Evolutionary conservation across 2,113 vertebrate species (phyloP).

Genomic region (Nothocercus nigrocapillus): DNA sequence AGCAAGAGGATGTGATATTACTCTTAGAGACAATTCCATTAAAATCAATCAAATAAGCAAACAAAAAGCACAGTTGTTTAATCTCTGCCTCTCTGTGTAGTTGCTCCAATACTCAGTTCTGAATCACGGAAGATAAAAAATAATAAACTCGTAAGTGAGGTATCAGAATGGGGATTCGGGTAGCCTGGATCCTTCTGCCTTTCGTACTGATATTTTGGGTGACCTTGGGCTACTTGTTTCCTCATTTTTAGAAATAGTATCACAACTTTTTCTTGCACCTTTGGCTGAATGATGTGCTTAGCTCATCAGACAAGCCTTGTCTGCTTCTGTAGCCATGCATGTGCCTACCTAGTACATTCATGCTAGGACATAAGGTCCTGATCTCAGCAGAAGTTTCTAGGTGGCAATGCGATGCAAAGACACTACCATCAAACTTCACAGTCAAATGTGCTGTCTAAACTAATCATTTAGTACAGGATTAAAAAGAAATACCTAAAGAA

Average conservation of each 20-base stretch:
- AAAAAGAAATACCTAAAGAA: no score
- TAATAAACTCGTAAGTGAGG: background rate
- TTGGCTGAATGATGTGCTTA: constrained; percentile 17
- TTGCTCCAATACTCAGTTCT: background rate
- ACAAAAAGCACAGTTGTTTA: background rate
- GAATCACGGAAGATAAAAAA: background rate
- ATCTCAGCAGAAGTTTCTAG: constrained; percentile 31
- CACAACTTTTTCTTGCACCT: background rate
- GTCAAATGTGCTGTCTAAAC: background rate
- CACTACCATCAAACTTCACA: constrained; percentile 20
- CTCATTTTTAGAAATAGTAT: background rate
- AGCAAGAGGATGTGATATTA: background rate
- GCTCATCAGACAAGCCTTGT: background rate
- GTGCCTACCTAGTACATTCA: background rate
- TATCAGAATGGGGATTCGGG: background rate
- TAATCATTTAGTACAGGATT: background rate
- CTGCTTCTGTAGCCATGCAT: background rate
- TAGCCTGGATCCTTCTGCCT: background rate
- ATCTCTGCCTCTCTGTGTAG: background rate
- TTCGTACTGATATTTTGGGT: background rate
- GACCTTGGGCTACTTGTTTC: background rate
- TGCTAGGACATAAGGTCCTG: background rate
- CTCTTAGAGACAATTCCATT: background rate
- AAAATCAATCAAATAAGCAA: fast-evolving
- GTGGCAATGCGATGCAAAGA: constrained; percentile 35